A percentile compares a stretch with the other conserved stretches of the same genome.
These are phyloP conservation scores for Macrosteles quadrilineatus DNA, from an alignment of 1,140 invertebrate genomes.

Conservation along the genomic window DNA sequence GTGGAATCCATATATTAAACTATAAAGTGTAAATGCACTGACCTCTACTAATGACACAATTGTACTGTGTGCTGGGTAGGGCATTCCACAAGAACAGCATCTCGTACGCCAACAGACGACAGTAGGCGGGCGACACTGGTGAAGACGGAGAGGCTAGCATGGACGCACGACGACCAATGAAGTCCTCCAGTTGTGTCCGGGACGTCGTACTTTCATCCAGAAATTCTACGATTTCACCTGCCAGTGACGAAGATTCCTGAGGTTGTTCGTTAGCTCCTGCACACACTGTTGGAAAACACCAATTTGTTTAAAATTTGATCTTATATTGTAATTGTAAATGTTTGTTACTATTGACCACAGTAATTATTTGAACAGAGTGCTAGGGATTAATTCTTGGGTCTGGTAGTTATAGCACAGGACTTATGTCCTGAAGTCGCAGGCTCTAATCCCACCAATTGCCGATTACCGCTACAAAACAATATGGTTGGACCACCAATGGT, in stretches of 20 bases:
- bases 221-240: conserved; percentile 11
- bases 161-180: conserved; percentile 18
- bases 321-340: too few species aligned
- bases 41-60: conserved; percentile 33
- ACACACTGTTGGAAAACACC: conserved; percentile 21
- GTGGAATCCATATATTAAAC: too few species aligned
- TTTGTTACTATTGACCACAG: too few species aligned
- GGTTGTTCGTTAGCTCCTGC: conserved; percentile 24
- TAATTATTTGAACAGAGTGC: too few species aligned
- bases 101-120: conserved; percentile 63
- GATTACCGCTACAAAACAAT: too few species aligned
- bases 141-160: background rate
- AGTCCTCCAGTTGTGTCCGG: conserved; percentile 27
- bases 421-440: too few species aligned
- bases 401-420: too few species aligned
- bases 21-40: too few species aligned
- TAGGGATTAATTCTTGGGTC: too few species aligned
- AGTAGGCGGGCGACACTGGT: conserved; percentile 31
- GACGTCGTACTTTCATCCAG: background rate
- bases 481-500: too few species aligned
- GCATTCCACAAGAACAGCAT: conserved; percentile 74
- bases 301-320: too few species aligned
- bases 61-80: conserved; percentile 54
- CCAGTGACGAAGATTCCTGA: conserved; percentile 21
- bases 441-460: too few species aligned